Evolutionary conservation across 2,797 vertebrate species (phyloP).

Genomic region (Lacerta bilineata): DNA sequence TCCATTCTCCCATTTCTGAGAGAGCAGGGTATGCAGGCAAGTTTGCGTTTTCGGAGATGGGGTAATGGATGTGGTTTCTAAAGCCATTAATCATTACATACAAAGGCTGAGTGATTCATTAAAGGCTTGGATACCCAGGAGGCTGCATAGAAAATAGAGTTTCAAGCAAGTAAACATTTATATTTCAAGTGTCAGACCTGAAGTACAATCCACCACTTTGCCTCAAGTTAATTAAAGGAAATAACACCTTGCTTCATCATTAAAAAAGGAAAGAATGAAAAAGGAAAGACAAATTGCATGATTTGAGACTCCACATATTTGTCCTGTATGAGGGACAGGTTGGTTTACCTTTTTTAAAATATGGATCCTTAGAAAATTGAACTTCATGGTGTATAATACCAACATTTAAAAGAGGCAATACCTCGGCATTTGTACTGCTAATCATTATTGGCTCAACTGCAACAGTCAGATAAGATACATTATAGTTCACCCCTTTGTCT

Average conservation of each 20-base stretch:
- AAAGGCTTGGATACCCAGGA: constrained; percentile 54
- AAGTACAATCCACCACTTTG: constrained; percentile 32
- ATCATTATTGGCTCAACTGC: neutral
- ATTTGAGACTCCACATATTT: neutral
- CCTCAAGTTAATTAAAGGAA: constrained; percentile 58
- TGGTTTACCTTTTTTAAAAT: neutral
- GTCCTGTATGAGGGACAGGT: neutral
- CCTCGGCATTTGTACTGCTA: constrained; percentile 5
- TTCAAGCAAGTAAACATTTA: constrained; percentile 56
- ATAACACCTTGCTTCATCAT: constrained; percentile 53
- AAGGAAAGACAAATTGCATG: constrained; percentile 43
- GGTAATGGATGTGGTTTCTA: constrained; percentile 65
- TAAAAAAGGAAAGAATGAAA: constrained; percentile 18
- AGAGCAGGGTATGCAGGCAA: constrained; percentile 23
- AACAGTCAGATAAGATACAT: neutral
- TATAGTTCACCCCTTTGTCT: neutral
- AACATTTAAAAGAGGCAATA: neutral
- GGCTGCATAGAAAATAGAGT: constrained; percentile 47
- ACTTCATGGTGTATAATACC: neutral
- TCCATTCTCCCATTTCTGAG: constrained; percentile 43
- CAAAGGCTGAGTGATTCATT: constrained; percentile 42
- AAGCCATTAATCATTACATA: constrained; percentile 55
- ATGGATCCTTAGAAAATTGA: constrained; percentile 21
- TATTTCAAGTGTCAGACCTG: constrained; percentile 57
- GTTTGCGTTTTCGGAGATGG: constrained; percentile 37